A percentile compares a stretch with the other conserved stretches of the same genome.
Conservation (phyloP, 2,113 vertebrate species). For the Periophthalmodon schlosseri region DNA sequence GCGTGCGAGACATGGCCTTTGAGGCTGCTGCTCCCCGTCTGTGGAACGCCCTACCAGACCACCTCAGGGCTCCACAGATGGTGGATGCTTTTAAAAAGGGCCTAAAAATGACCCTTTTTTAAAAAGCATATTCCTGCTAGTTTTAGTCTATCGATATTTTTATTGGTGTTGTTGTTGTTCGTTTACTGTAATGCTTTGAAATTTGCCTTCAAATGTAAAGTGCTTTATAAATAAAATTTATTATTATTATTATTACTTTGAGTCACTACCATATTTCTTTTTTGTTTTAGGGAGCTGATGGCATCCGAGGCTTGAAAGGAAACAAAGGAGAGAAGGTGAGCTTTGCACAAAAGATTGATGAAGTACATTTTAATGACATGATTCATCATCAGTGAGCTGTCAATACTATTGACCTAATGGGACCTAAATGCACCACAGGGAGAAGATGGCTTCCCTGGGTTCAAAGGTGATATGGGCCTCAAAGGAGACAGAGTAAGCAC, state of each 20-base stretch:
- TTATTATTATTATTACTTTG: background rate
- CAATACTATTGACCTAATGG: constrained; percentile 12
- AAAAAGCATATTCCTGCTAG: too few species aligned
- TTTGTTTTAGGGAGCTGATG: constrained; percentile 84
- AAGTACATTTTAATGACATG: constrained; percentile 17
- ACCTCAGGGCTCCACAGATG: too few species aligned
- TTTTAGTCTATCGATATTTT: too few species aligned
- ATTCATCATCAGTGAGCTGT: constrained; percentile 22
- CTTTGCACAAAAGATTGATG: constrained; percentile 19
- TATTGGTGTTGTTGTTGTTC: background rate
- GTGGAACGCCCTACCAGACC: too few species aligned
- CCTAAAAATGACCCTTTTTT: too few species aligned
- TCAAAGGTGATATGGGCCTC: constrained; percentile 87
- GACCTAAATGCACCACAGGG: constrained; percentile 74
- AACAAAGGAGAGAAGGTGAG: constrained; percentile 90
- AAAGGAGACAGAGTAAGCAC: constrained; percentile 87
- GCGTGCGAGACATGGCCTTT: too few species aligned
- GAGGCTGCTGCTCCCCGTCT: too few species aligned
- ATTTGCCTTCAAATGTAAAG: background rate
- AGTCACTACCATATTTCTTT: constrained; percentile 11
- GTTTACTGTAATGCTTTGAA: background rate
- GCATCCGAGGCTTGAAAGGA: constrained; percentile 87
- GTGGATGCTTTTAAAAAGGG: too few species aligned
- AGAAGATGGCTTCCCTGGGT: constrained; percentile 91
- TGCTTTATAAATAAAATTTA: too few species aligned